Percentiles rank a stretch among this genome's conserved stretches.
phyloP scores from a whole-genome alignment of 2,797 vertebrate species.

The Arnoldichthys spilopterus region DNA sequence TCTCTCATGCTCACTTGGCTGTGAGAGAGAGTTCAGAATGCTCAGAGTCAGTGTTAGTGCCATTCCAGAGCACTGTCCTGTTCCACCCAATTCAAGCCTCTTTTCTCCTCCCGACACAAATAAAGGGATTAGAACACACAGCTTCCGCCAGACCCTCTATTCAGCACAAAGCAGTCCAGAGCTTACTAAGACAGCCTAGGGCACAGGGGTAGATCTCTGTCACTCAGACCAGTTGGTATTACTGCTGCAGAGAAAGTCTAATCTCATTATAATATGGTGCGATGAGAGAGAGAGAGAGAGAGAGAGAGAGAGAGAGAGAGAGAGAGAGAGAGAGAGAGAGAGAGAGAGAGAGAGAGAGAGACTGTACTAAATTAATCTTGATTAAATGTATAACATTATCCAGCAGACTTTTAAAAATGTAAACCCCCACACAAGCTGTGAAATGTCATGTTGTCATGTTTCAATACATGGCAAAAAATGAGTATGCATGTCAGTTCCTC shows the following conservation, averaged over 20 bases:
- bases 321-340: conserved; percentile 28
- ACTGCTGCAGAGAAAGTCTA: conserved; percentile 88
- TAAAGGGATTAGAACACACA: conserved; percentile 97
- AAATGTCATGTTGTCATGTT: neutral
- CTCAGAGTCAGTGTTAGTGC: conserved; percentile 54
- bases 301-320: conserved; percentile 62
- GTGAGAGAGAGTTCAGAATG: conserved; percentile 66
- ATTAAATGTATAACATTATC: conserved; percentile 39
- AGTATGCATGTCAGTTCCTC: neutral
- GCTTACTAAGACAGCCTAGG: conserved; percentile 95
- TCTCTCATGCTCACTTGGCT: conserved; percentile 83
- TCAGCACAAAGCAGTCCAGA: conserved; percentile 88
- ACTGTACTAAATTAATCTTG: conserved; percentile 37
- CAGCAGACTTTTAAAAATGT: conserved; percentile 22
- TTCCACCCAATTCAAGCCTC: conserved; percentile 83
- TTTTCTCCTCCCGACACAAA: conserved; percentile 94
- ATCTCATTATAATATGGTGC: conserved; percentile 93
- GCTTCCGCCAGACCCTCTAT: conserved; percentile 95
- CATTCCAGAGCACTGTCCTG: conserved; percentile 86
- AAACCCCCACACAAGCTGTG: conserved; percentile 2
- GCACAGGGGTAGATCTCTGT: conserved; percentile 97
- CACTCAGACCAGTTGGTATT: conserved; percentile 88
- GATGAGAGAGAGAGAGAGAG: too few species aligned
- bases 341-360: neutral
- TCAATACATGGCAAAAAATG: too few species aligned